Conservation (phyloP, 1,140 invertebrate species). For the Ceratosolen fusciceps region DNA sequence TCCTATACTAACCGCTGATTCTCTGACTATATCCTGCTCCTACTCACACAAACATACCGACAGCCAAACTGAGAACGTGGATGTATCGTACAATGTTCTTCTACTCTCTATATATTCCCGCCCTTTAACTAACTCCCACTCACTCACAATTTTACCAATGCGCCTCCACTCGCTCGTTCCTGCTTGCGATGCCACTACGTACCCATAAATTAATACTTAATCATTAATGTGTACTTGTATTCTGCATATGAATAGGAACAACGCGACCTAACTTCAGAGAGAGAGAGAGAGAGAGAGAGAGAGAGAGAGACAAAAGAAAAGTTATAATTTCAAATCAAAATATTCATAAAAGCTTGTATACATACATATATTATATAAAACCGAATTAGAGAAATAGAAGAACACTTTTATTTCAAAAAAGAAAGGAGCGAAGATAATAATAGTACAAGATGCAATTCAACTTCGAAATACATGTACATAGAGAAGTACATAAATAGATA, state of each 20-base stretch:
- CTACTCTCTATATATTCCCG: not conserved
- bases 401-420: too few species aligned
- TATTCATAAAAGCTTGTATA: too few species aligned
- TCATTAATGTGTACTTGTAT: slow-evolving; percentile 59
- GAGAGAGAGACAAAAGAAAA: too few species aligned
- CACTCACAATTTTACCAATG: not conserved
- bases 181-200: slow-evolving; percentile 19
- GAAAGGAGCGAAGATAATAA: too few species aligned
- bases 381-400: too few species aligned
- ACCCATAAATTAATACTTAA: slow-evolving; percentile 67
- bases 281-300: too few species aligned
- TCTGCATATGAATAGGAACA: slow-evolving; percentile 31
- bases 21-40: not conserved
- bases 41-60: slow-evolving; percentile 6
- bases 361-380: too few species aligned
- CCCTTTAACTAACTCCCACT: slow-evolving; percentile 9
- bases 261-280: too few species aligned
- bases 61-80: not conserved
- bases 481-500: too few species aligned
- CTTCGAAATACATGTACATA: not conserved
- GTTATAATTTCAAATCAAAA: too few species aligned
- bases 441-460: not conserved
- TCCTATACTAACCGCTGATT: not conserved
- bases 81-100: not conserved
- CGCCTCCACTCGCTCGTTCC: not conserved